These are phyloP conservation scores for Sclerurus mexicanus DNA, from an alignment of 2,113 vertebrate genomes.

Conservation along the genomic window DNA sequence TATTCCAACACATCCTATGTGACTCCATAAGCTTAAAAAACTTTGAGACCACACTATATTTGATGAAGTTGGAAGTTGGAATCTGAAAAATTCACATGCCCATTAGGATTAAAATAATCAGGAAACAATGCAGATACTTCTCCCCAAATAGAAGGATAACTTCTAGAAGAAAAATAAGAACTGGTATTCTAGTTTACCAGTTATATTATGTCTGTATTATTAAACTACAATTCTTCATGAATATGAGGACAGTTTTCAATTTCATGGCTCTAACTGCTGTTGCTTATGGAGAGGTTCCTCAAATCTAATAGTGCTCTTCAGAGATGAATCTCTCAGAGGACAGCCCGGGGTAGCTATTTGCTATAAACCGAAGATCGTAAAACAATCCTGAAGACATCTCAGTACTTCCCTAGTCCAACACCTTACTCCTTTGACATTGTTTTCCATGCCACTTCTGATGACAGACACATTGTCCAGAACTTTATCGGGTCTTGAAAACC, in stretches of 20 bases:
- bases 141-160: not conserved
- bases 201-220: not conserved
- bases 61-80: not conserved
- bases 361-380: not conserved
- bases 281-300: not conserved
- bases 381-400: not conserved
- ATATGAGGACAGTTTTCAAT: not conserved
- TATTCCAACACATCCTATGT: not conserved
- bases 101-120: not conserved
- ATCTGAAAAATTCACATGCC: not conserved
- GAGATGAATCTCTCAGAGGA: not conserved
- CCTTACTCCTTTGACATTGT: not conserved
- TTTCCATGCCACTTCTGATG: not conserved
- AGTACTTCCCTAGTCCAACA: not conserved
- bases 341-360: not conserved
- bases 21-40: not conserved
- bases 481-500: not conserved
- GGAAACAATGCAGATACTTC: not conserved
- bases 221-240: not conserved
- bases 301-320: not conserved
- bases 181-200: not conserved
- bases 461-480: accelerated
- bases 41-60: not conserved
- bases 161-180: not conserved
- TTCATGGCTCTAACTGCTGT: not conserved